Evolutionary conservation across 2,113 vertebrate species (phyloP), one percentile per base, ranked within the genome.

Genomic region (Tragelaphus scriptus): DNA sequence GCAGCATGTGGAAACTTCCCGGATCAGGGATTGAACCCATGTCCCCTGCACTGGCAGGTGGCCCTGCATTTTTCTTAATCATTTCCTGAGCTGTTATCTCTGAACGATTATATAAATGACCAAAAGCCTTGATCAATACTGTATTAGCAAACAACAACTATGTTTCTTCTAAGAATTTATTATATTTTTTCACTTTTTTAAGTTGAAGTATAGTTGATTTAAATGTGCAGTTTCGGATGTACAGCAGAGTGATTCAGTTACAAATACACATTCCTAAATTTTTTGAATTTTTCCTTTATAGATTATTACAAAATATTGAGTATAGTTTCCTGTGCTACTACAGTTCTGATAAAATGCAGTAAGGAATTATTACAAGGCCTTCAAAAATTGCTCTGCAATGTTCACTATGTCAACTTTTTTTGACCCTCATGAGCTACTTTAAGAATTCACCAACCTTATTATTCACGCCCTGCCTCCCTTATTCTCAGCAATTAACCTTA

Each of bases 401-500:
- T 32, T 89, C 4, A n/a, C 11, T 13, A 17, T 21, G 51, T 56
- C 56, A 86, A 81, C 1, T 15, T 49, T 51, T 28, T 55, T 88
- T 32, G 15, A 47, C 17, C 30, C 26, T n/a, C 88, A 80, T 80
- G 36, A 82, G 23, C 11, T 90, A 10, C 65, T 88, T 90, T 80
- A 87, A 68, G 47, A 81, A 85, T 85, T 75, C 30, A 49, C 30
- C 15, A 75, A 44, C 23, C 11, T 90, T 36, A 2, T 75, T 23
- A 26, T 40, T 30, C 9, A 44, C 15, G 49, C 11, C 11, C 5
- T 53, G 2, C 5, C 6, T 61, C 32, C 8, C 19, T 71, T 65
- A 84, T 88, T 97, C 94, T 97, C 71, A 92, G 63, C 49, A 92
- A 90, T 96, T 81, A 96, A 77, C 49, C 26, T 88, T 65, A 58